Base-by-base conservation (phyloP, 2,797 vertebrate species). In the Loriculus beryllinus region DNA sequence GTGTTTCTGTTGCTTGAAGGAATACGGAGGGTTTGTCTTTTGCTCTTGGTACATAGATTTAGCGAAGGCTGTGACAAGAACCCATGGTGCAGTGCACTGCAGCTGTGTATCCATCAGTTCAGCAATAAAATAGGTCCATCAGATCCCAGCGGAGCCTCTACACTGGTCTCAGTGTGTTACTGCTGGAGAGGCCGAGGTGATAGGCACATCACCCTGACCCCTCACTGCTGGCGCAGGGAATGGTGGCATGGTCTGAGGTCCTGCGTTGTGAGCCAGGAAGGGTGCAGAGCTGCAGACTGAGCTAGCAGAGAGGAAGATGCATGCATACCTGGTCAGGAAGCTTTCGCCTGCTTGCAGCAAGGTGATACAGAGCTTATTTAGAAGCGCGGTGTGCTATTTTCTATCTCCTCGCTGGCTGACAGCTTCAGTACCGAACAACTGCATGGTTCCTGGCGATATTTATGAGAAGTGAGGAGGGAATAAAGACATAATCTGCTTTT, bases 351-450 rank as follows among this genome's bases (percentile, higher is more conserved):
- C 71, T 74, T 67, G 74, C 40, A 67, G 43, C 35, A 39, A 72
- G 76, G 62, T 65, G 87, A 72, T 94, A 67, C 31, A 63, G 72
- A 90, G 86, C 91, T 90, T 54, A 37, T 17, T 90, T 86, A 84
- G 77, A 72, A 88, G 70, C 28, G 14, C 2, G 2, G 8, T 0
- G 0, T 68, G n/a, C 82, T 81, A 17, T 65, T 91, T 90, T 89
- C 35, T 76, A 20, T 72, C 63, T 90, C 26, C 43, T 65, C 0
- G 1, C 74, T 86, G 57, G 33, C 54, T 75, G 20, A 9, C 65
- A 35, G 49, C 33, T 91, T 45, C 77, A 56, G 15, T 59, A 69
- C 18, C 22, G 42, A 92, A 12, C 48, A 52, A 12, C 26, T 84
- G 59, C 37, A 14, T 52, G 9, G 29, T n/a, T 93, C 42, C 76